Evolutionary conservation across 2,113 vertebrate genomes (phyloP).

Genomic region (Ailuropoda melanoleuca): DNA sequence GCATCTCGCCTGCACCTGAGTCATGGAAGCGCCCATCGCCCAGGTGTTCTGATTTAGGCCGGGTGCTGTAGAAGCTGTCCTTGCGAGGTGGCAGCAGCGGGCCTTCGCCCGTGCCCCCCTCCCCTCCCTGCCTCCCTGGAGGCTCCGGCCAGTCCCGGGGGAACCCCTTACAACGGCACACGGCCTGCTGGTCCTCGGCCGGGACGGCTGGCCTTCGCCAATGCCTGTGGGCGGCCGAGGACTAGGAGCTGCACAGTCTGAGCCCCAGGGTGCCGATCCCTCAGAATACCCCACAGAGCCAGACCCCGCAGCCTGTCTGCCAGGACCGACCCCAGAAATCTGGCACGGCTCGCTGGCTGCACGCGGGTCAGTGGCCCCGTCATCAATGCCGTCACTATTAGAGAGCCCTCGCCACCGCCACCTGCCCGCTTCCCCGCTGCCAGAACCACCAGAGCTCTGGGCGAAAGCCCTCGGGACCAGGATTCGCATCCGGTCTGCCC

Average conservation of each 20-base stretch:
- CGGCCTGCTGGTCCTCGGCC: conserved; percentile 17
- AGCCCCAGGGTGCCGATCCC: conserved; percentile 37
- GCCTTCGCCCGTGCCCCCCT: background rate
- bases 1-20: background rate
- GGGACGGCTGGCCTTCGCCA: background rate
- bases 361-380: background rate
- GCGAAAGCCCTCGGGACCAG: background rate
- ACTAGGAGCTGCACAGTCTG: conserved; percentile 45
- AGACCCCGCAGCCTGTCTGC: background rate
- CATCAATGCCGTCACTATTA: conserved; percentile 49
- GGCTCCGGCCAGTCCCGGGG: background rate
- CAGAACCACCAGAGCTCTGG: background rate
- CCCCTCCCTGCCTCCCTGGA: background rate
- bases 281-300: background rate
- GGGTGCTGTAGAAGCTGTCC: background rate
- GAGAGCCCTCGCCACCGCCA: background rate
- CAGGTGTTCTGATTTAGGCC: conserved; percentile 33
- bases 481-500: background rate
- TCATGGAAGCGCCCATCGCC: background rate
- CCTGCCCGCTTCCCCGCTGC: background rate
- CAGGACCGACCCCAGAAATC: background rate
- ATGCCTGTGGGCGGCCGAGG: background rate
- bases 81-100: background rate
- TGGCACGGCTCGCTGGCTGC: background rate
- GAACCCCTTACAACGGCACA: background rate